phyloP scores from a whole-genome alignment of 2,797 vertebrate genomes.

The Falco peregrinus region DNA sequence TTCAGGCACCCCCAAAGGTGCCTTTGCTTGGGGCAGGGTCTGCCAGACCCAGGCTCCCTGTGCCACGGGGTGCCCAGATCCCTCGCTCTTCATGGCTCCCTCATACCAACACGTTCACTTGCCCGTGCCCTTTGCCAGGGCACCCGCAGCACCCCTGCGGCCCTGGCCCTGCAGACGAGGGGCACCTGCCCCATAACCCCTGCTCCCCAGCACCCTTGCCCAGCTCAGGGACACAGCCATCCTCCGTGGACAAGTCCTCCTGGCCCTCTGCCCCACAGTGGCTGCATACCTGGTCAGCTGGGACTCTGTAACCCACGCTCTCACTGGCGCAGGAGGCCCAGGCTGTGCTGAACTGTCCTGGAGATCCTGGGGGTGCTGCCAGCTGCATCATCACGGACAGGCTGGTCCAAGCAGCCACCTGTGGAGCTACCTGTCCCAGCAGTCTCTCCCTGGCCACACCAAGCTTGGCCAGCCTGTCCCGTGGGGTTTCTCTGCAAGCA shows the following conservation, averaged over 20 bases:
- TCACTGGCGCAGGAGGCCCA: accelerated
- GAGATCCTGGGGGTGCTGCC: neutral
- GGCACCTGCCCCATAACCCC: neutral
- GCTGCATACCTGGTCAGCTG: neutral
- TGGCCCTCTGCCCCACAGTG: neutral
- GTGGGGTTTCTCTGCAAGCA: neutral
- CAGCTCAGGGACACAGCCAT: neutral
- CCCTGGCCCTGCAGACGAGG: neutral
- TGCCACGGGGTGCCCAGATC: neutral
- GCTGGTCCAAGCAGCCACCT: neutral
- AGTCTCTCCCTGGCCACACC: accelerated
- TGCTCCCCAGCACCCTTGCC: neutral
- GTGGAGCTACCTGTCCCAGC: neutral
- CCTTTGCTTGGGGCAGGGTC: neutral
- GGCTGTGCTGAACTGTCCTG: neutral
- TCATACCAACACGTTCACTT: neutral
- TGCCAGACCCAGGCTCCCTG: neutral
- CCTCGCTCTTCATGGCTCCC: neutral
- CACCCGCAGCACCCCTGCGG: neutral
- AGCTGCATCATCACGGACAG: neutral
- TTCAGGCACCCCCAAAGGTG: neutral
- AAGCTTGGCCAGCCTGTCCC: neutral
- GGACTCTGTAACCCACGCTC: accelerated
- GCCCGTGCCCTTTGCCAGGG: neutral
- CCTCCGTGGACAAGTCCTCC: neutral